These are phyloP conservation scores for Aplysina aerophoba DNA, from an alignment of 37 sponge, comb jelly and placozoan genomes.

Conservation along the genomic window DNA sequence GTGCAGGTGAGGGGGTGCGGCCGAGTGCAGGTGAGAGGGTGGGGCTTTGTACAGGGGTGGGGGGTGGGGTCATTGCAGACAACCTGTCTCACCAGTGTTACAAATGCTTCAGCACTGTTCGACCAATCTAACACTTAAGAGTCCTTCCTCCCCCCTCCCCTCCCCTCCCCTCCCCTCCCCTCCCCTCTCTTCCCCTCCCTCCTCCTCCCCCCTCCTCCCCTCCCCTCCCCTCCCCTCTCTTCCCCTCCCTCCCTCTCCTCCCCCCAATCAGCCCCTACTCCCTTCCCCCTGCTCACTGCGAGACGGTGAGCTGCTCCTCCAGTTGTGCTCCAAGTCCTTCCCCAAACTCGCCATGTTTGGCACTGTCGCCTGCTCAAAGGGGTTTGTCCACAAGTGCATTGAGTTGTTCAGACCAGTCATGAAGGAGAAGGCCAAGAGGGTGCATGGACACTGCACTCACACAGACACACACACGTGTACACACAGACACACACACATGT, in stretches of 20 bases:
- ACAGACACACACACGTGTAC: no score
- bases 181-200: background rate
- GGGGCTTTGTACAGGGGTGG: no score
- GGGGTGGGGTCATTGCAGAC: no score
- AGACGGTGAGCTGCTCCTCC: slow-evolving; percentile 58
- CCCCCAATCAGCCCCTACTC: slow-evolving; percentile 44
- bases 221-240: background rate
- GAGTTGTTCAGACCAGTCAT: slow-evolving; percentile 60
- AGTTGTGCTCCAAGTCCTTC: background rate
- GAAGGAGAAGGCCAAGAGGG: slow-evolving; percentile 74
- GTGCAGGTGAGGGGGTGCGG: slow-evolving; percentile 24
- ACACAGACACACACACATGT: no score
- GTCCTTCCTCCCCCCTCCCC: background rate
- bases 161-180: background rate
- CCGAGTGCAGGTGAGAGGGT: background rate
- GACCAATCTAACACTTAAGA: no score
- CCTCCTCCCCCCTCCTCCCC: background rate
- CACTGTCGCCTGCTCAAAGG: slow-evolving; percentile 32
- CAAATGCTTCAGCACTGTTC: no score
- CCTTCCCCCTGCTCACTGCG: slow-evolving; percentile 58
- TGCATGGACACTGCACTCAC: background rate
- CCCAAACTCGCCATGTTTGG: slow-evolving; percentile 41
- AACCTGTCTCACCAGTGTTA: no score
- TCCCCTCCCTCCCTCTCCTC: background rate
- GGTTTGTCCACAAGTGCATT: slow-evolving; percentile 58